Conservation (phyloP, 2,888 invertebrate genomes). For the Gonocerus acuteangulatus region DNA sequence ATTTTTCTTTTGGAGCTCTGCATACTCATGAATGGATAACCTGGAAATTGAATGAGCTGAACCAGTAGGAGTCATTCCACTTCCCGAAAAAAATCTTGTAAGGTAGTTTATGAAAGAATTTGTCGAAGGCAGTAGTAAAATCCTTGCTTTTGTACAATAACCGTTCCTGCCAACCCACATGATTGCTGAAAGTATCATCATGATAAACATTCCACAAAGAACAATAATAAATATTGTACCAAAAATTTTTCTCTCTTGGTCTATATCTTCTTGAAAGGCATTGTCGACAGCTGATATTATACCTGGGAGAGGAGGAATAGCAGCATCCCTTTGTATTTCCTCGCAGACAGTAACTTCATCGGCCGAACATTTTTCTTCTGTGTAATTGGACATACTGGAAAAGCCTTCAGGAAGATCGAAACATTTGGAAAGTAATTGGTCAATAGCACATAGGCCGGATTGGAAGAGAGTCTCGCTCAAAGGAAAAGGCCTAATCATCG, state of each 20-base stretch:
- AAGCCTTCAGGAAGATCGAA: conserved; percentile 58
- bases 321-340: conserved; percentile 53
- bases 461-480: conserved; percentile 41
- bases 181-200: conserved; percentile 50
- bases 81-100: conserved; percentile 32
- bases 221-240: conserved; percentile 50
- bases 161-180: conserved; percentile 54
- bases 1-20: conserved; percentile 49
- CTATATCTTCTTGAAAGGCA: conserved; percentile 34
- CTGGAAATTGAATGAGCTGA: conserved; percentile 55
- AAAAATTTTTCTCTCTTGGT: conserved; percentile 41
- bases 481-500: conserved; percentile 19
- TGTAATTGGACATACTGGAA: conserved; percentile 55
- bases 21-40: conserved; percentile 55
- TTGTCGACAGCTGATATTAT: conserved; percentile 35
- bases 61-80: conserved; percentile 29
- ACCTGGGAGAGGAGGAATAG: conserved; percentile 39
- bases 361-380: conserved; percentile 51
- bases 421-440: conserved; percentile 53
- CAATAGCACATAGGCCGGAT: conserved; percentile 58
- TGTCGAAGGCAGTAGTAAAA: conserved; percentile 35
- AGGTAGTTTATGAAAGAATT: conserved; percentile 34
- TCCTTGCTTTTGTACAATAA: conserved; percentile 44
- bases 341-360: conserved; percentile 40
- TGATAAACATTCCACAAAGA: conserved; percentile 49